phyloP scores from a whole-genome alignment of 2,888 invertebrate genomes.

The Clunio marinus region DNA sequence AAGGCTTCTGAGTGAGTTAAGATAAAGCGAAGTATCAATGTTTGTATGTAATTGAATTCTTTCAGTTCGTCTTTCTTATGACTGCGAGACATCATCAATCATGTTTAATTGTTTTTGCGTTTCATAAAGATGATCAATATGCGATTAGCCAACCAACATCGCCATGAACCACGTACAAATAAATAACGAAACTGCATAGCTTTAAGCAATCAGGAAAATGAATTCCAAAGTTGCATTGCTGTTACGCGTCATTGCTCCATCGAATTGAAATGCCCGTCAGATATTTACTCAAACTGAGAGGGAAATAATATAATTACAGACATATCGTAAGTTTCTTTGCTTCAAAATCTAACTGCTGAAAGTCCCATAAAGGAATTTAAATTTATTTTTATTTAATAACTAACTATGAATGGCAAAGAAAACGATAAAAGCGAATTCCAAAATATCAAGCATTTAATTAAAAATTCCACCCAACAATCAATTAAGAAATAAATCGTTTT shows the following conservation, averaged over 20 bases:
- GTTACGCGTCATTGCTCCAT: not conserved
- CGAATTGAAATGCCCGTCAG: not conserved
- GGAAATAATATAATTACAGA: not conserved
- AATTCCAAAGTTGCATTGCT: not conserved
- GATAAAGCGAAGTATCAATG: not conserved
- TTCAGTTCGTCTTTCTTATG: not conserved
- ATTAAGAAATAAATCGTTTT: constrained; percentile 19
- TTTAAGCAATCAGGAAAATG: not conserved
- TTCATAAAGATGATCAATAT: constrained; percentile 9
- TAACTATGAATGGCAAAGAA: not conserved
- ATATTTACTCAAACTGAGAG: not conserved
- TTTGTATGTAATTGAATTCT: not conserved
- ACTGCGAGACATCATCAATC: constrained; percentile 1
- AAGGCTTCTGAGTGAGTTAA: not conserved
- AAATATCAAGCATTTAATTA: constrained; percentile 2
- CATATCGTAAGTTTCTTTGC: too few species aligned
- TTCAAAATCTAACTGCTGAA: not conserved
- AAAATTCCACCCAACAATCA: constrained; percentile 18
- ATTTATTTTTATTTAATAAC: not conserved
- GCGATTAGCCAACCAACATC: not conserved
- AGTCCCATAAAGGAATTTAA: not conserved
- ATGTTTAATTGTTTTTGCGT: not conserved
- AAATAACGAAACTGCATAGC: not conserved
- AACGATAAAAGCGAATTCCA: not conserved
- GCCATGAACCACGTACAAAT: not conserved